These are phyloP conservation scores for Triplophysa siluroides DNA, from an alignment of 2,113 vertebrate genomes.

Conservation along the genomic window DNA sequence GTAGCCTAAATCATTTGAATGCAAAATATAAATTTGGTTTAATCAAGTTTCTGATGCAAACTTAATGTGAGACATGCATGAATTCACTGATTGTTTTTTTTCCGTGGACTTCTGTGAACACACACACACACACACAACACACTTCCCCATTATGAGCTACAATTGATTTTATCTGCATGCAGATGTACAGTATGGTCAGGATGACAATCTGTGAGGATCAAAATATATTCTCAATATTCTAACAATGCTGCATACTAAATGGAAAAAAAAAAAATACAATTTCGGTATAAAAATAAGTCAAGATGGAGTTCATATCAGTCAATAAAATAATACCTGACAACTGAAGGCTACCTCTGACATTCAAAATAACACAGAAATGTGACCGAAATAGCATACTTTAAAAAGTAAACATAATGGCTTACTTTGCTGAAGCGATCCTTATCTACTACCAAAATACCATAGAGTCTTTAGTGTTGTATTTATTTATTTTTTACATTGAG, in stretches of 20 bases:
- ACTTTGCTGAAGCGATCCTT: too few species aligned
- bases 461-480: too few species aligned
- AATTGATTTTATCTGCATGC: constrained; percentile 16
- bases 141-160: not conserved
- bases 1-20: too few species aligned
- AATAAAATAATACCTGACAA: too few species aligned
- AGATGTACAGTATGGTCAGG: not conserved
- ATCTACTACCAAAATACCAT: too few species aligned
- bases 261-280: not conserved
- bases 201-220: not conserved
- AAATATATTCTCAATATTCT: not conserved
- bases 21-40: not conserved
- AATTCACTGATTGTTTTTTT: not conserved
- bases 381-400: too few species aligned
- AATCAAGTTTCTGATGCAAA: not conserved
- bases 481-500: too few species aligned
- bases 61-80: not conserved
- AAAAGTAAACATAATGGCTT: too few species aligned
- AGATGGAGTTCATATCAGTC: too few species aligned
- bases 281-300: too few species aligned
- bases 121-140: not conserved
- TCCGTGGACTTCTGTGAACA: not conserved
- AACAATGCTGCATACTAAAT: not conserved
- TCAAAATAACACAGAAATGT: too few species aligned
- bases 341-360: too few species aligned